Conservation (phyloP, 2,113 vertebrate species). For the Otis tarda region DNA sequence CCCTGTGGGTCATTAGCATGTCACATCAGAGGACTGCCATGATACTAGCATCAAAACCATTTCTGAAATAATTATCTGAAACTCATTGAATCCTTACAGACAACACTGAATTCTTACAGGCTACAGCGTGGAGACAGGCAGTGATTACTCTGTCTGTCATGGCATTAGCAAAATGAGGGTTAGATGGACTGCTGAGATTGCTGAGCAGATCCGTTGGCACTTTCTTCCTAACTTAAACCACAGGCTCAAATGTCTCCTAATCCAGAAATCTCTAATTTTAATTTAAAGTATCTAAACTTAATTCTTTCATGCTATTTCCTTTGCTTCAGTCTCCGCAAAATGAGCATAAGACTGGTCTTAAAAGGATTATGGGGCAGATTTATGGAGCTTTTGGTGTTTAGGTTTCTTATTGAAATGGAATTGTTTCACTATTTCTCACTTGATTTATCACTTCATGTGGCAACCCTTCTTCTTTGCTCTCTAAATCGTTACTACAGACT, state of each 20-base stretch:
- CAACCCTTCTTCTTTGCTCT: background rate
- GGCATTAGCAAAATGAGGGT: background rate
- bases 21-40: background rate
- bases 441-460: background rate
- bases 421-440: background rate
- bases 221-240: constrained; percentile 8
- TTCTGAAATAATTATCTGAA: background rate
- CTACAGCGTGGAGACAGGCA: background rate
- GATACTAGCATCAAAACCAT: background rate
- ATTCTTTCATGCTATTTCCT: background rate
- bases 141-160: background rate
- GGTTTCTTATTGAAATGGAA: background rate
- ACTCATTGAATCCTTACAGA: background rate
- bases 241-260: background rate
- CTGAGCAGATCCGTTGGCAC: background rate
- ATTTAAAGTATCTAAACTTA: background rate
- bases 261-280: constrained; percentile 33
- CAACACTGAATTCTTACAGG: background rate
- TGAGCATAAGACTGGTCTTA: background rate
- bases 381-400: background rate
- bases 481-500: background rate
- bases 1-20: background rate
- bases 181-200: background rate
- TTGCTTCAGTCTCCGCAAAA: background rate
- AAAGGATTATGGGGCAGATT: constrained; percentile 22